Evolutionary conservation across 2,797 vertebrate species (phyloP).

Genomic region (Synanceia verrucosa): DNA sequence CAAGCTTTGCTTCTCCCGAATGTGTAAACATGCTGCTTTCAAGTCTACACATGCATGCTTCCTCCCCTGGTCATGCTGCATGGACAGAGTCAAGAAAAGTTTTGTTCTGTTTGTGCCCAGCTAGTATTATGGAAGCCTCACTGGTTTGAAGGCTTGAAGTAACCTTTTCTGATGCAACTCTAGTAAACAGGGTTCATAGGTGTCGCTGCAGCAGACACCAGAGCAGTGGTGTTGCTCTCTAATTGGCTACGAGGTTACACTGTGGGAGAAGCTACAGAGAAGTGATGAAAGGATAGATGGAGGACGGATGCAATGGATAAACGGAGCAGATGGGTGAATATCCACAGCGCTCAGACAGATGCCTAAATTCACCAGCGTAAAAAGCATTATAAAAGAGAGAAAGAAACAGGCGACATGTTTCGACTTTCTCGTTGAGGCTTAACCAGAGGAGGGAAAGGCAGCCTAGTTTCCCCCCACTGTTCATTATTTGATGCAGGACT

Average conservation of each 20-base stretch:
- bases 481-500: constrained; percentile 43
- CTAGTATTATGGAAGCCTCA: constrained; percentile 41
- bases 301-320: constrained; percentile 13
- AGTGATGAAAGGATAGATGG: constrained; percentile 49
- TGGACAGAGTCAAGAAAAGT: constrained; percentile 26
- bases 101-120: constrained; percentile 44
- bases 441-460: constrained; percentile 25
- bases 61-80: constrained; percentile 23
- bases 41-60: constrained; percentile 35
- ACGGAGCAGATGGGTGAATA: constrained; percentile 38
- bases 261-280: constrained; percentile 27
- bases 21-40: constrained; percentile 53
- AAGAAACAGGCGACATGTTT: constrained; percentile 33
- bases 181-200: constrained; percentile 70
- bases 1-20: constrained; percentile 31
- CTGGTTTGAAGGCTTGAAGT: constrained; percentile 45
- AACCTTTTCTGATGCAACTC: constrained; percentile 50
- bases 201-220: constrained; percentile 51
- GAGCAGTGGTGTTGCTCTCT: constrained; percentile 58
- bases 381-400: not conserved
- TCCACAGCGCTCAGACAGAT: constrained; percentile 17
- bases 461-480: constrained; percentile 20
- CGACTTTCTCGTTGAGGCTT: constrained; percentile 33
- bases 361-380: constrained; percentile 36
- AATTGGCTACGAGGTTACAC: constrained; percentile 69